Evolutionary conservation across 2,888 invertebrate genomes (phyloP).

Genomic region (Tenodera sinensis): DNA sequence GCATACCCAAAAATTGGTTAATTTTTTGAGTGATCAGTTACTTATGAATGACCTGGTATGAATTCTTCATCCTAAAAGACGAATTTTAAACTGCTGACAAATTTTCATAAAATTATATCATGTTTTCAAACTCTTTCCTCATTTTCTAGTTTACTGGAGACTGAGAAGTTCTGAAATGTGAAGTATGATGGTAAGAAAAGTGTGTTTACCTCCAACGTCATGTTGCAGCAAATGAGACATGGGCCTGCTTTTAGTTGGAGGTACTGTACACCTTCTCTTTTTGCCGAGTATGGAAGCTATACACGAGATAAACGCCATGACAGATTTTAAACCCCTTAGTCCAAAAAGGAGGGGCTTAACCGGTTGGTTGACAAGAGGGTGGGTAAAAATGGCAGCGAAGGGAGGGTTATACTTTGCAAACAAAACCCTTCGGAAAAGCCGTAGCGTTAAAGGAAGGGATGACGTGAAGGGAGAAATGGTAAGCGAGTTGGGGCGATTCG

Average conservation of each 20-base stretch:
- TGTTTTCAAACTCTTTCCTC: no score
- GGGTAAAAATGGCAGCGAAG: conserved; percentile 8
- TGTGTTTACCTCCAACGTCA: background rate
- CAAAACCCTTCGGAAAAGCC: background rate
- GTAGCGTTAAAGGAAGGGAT: background rate
- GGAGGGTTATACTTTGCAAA: conserved; percentile 22
- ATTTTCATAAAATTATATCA: no score
- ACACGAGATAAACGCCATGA: conserved; percentile 28
- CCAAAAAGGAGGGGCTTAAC: conserved; percentile 17
- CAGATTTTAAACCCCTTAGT: conserved; percentile 26
- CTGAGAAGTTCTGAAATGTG: no score
- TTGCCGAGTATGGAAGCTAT: background rate
- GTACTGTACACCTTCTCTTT: background rate
- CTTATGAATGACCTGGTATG: no score
- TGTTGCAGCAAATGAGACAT: background rate
- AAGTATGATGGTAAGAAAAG: no score
- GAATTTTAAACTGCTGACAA: no score
- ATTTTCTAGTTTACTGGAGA: no score
- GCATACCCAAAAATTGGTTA: no score
- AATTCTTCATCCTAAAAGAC: no score
- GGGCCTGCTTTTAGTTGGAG: background rate
- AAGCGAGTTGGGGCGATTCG: background rate
- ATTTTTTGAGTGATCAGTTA: no score
- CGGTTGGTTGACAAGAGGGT: conserved; percentile 19
- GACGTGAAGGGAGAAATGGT: background rate